Evolutionary conservation across 2,888 invertebrate genomes (phyloP), one percentile per base, ranked within the genome.

Genomic region (Caenorhabditis imperialis): DNA sequence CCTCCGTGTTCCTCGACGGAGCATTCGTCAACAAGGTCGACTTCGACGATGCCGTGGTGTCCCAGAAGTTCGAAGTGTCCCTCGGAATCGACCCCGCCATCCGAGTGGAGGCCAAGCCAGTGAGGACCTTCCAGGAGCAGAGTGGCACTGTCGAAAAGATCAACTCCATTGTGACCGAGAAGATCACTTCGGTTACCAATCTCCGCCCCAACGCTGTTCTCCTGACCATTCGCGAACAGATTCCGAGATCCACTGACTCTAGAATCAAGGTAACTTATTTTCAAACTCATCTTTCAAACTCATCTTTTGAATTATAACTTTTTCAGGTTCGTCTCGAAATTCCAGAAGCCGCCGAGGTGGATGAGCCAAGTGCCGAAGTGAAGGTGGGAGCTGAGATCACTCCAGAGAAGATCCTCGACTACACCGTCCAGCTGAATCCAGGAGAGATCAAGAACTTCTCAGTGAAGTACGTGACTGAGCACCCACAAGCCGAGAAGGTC

Each of bases 11-110:
- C 58, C 54, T 85, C n/a, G 72, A 85, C 67, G 79, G 76, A 48
- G 72, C 70, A 25, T 85, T 85, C 62, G 75, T 85, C 6, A 74
- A 79, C 18, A 85, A 82, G 74, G 73, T 76, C 10, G 30, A 30
- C 10, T 30, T 30, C 30, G 30, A 30, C 30, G 30, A 30, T 30
- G 30, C 30, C 10, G 30, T 30, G 7, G 30, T 30, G 6, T 30
- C 30, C 10, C 30, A 89, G 77, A 86, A 88, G 23, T 62, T 73
- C 58, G 45, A 81, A 50, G 86, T 87, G 62, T 88, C 89, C 2
- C 81, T 90, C 42, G 89, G 89, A 27, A 87, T 89, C 7, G 89
- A 90, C 75, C 85, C 88, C 2, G 84, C 88, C 10, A 84, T 89
- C 27, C 83, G 87, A 60, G 83, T 89, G 4, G 84, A 78, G 16